Conservation (phyloP, 2,113 vertebrate species). For the Nerophis lumbriciformis region DNA sequence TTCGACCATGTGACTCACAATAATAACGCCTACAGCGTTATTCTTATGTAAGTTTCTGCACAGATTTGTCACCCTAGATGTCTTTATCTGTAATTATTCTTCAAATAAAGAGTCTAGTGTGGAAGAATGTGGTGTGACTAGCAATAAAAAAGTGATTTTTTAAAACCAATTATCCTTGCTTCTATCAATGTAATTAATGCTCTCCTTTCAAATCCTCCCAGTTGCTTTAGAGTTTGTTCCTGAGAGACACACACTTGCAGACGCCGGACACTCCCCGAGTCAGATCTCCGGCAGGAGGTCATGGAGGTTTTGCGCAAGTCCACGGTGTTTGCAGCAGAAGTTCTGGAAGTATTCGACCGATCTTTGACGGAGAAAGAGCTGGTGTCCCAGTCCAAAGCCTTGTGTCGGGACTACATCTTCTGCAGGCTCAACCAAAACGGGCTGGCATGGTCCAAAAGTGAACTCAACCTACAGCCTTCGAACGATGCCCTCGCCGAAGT, state of each 20-base stretch:
- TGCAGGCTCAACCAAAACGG: constrained; percentile 83
- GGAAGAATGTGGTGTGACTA: too few relatives aligned
- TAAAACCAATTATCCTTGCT: background rate
- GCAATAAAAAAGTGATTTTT: background rate
- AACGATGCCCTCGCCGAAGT: constrained; percentile 77
- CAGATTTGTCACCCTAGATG: constrained; percentile 17
- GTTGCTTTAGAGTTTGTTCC: constrained; percentile 22
- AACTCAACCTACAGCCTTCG: constrained; percentile 68
- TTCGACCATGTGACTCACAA: constrained; percentile 54
- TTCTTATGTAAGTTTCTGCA: constrained; percentile 60
- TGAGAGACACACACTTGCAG: constrained; percentile 13
- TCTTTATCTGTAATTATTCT: background rate
- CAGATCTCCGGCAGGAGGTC: constrained; percentile 25
- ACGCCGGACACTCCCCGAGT: constrained; percentile 41
- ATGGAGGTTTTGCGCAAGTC: constrained; percentile 86
- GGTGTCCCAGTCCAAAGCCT: constrained; percentile 85
- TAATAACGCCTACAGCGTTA: constrained; percentile 55
- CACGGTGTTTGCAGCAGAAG: constrained; percentile 82
- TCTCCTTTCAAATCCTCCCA: constrained; percentile 13
- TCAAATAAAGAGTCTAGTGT: background rate
- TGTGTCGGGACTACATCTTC: constrained; percentile 90
- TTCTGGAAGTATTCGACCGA: constrained; percentile 87
- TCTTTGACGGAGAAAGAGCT: constrained; percentile 89
- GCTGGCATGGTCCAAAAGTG: constrained; percentile 81
- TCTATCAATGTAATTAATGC: background rate